A percentile compares a stretch with the other conserved stretches of the same genome.
Evolutionary conservation across 2,797 vertebrate genomes (phyloP).

Genomic region (Protosalanx chinensis): DNA sequence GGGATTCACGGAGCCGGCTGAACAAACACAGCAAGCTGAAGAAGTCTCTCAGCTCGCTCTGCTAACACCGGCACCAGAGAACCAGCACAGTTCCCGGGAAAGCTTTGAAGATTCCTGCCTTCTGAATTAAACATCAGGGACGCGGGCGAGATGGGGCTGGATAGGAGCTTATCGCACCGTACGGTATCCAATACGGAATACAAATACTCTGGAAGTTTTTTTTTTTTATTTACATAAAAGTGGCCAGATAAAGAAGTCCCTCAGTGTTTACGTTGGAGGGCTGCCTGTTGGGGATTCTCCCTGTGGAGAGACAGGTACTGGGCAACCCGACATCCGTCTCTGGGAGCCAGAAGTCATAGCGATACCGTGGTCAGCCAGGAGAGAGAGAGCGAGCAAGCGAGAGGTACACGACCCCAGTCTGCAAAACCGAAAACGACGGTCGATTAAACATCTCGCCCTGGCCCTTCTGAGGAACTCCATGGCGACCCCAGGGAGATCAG

Average conservation of each 20-base stretch:
- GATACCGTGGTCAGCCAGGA: too few species aligned
- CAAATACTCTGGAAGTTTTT: conserved; percentile 16
- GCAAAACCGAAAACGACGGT: too few species aligned
- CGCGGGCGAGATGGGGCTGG: conserved; percentile 40
- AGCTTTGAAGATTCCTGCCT: conserved; percentile 56
- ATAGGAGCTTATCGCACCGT: conserved; percentile 40
- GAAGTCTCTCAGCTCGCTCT: conserved; percentile 15
- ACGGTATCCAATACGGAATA: conserved; percentile 14
- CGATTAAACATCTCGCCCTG: too few species aligned
- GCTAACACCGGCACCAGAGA: conserved; percentile 32
- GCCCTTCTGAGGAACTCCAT: too few species aligned
- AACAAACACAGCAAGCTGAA: conserved; percentile 35
- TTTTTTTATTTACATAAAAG: conserved; percentile 10
- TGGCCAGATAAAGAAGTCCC: not conserved
- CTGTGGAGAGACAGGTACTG: too few species aligned
- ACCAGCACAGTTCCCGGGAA: conserved; percentile 21
- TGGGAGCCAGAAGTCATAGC: too few species aligned
- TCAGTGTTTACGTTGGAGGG: too few species aligned
- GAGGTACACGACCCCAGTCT: too few species aligned
- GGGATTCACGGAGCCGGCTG: conserved; percentile 45
- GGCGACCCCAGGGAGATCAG: too few species aligned
- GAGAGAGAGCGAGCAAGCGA: too few species aligned
- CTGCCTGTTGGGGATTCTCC: too few species aligned
- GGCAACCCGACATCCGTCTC: too few species aligned
- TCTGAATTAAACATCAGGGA: conserved; percentile 59